Evolutionary conservation across 1,140 invertebrate species (phyloP).

Genomic region (Eumaeus atala): DNA sequence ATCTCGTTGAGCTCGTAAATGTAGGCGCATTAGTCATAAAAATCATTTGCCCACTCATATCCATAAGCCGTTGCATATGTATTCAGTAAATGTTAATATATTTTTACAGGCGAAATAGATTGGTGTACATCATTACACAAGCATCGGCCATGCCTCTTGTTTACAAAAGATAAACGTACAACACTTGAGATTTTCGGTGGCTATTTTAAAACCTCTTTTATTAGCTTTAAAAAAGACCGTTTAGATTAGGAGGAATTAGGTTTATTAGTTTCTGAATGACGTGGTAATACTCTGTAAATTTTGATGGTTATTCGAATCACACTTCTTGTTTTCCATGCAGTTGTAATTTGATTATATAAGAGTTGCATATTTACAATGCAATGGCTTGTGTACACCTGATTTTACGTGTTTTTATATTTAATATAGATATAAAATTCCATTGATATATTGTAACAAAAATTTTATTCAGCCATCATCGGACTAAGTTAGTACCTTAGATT

Average conservation of each 20-base stretch:
- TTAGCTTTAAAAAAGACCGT: conserved; percentile 70
- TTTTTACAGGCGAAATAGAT: conserved; percentile 53
- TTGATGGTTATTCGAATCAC: conserved; percentile 26
- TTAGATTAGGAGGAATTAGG: conserved; percentile 62
- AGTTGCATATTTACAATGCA: no score
- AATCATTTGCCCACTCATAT: conserved; percentile 14
- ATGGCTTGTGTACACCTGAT: no score
- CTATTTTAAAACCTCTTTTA: conserved; percentile 71
- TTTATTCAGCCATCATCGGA: no score
- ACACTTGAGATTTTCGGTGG: conserved; percentile 65
- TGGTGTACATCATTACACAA: conserved; percentile 55
- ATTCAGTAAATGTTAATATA: conserved; percentile 43
- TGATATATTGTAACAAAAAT: no score
- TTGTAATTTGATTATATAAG: no score
- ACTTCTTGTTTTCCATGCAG: conserved; percentile 5
- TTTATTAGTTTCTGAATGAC: conserved; percentile 65
- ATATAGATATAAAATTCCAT: no score
- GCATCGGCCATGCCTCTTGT: conserved; percentile 47
- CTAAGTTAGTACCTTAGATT: no score
- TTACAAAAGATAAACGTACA: conserved; percentile 52
- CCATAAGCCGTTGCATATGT: conserved; percentile 32
- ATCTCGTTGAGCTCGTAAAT: neutral
- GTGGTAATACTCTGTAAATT: conserved; percentile 44
- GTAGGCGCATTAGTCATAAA: conserved; percentile 9
- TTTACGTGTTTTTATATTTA: no score